These are phyloP conservation scores for Lerista edwardsae DNA, from an alignment of 2,797 vertebrate species.

Conservation along the genomic window DNA sequence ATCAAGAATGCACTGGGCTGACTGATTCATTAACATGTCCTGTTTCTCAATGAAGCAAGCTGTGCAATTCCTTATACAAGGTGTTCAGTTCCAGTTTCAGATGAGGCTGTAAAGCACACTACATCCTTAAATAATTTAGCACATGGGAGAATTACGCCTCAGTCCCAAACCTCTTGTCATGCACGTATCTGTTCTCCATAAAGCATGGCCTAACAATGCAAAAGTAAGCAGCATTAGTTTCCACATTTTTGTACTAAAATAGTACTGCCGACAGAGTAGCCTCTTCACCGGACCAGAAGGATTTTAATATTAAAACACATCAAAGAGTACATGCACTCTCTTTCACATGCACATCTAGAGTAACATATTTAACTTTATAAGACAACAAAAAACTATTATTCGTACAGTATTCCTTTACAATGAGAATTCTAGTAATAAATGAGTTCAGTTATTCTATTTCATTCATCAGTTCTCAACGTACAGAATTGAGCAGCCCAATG, in stretches of 20 bases:
- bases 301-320: neutral
- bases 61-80: conserved; percentile 35
- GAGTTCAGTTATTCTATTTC: neutral
- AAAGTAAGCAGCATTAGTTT: neutral
- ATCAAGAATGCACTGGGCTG: conserved; percentile 48
- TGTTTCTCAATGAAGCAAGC: neutral
- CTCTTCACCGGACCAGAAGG: neutral
- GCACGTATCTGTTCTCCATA: neutral
- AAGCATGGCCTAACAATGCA: accelerated
- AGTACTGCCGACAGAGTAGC: neutral
- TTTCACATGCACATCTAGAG: no score
- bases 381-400: neutral
- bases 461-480: neutral
- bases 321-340: no score
- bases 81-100: neutral
- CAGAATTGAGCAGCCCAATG: no score
- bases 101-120: neutral
- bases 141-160: accelerated
- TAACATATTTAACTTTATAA: neutral
- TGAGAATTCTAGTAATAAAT: neutral
- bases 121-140: accelerated
- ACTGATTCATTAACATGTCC: conserved; percentile 22
- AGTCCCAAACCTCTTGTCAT: accelerated
- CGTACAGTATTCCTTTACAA: neutral
- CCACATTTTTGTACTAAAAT: accelerated